Evolutionary conservation across 2,888 invertebrate species (phyloP).

Genomic region (Machimus atricapillus): DNA sequence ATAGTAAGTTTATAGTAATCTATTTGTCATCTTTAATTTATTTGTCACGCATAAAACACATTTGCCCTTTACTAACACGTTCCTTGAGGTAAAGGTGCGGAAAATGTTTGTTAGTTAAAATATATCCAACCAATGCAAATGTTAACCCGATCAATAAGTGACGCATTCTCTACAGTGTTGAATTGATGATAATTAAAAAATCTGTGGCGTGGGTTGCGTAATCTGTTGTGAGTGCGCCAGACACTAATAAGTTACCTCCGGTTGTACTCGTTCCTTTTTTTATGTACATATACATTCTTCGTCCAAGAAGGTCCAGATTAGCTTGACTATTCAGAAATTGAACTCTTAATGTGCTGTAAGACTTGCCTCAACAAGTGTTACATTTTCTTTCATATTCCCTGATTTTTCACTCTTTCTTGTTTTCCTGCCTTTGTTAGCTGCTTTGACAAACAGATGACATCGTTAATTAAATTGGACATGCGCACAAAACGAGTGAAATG

Average conservation of each 20-base stretch:
- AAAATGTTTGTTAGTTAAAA: too few relatives aligned
- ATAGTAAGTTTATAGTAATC: too few relatives aligned
- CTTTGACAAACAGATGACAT: conserved; percentile 25
- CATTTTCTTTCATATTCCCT: background rate
- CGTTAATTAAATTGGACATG: conserved; percentile 38
- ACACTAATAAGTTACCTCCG: conserved; percentile 27
- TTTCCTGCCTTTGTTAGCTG: conserved; percentile 1
- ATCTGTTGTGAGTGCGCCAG: conserved; percentile 2
- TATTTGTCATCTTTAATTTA: too few relatives aligned
- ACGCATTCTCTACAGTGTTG: background rate
- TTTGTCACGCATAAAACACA: too few relatives aligned
- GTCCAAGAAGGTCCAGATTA: background rate
- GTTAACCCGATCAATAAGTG: conserved; percentile 20
- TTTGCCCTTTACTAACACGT: too few relatives aligned
- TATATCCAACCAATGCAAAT: background rate
- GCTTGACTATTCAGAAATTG: background rate
- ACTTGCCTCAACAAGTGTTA: background rate
- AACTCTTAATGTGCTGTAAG: conserved; percentile 6
- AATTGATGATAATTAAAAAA: conserved; percentile 20
- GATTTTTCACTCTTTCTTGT: background rate
- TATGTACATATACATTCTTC: background rate
- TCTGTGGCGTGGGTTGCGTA: conserved; percentile 24
- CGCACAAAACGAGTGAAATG: conserved; percentile 35
- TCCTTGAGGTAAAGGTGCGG: too few relatives aligned
- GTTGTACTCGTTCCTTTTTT: conserved; percentile 18